Percentiles rank a stretch among this genome's conserved stretches.
These are phyloP conservation scores for Sarcophaga variegata DNA, from an alignment of 2,888 invertebrate genomes.

Conservation along the genomic window DNA sequence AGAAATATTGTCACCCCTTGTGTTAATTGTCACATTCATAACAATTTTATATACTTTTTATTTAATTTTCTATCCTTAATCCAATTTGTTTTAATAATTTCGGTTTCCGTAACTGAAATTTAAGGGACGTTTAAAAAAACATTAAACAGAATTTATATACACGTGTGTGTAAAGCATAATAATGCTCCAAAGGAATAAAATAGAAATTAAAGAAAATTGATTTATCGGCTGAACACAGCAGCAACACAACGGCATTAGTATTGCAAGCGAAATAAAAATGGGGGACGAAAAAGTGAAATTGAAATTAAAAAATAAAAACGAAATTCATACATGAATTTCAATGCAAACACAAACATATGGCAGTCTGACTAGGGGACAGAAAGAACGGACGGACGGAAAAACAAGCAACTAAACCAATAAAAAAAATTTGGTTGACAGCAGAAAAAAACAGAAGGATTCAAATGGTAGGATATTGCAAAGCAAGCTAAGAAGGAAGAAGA, in stretches of 20 bases:
- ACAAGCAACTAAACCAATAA: slow-evolving; percentile 17
- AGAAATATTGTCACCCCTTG: no score
- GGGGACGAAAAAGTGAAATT: neutral
- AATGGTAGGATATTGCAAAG: neutral
- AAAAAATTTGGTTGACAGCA: slow-evolving; percentile 15
- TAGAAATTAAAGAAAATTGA: slow-evolving; percentile 66
- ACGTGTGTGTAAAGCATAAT: slow-evolving; percentile 39
- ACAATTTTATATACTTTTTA: neutral
- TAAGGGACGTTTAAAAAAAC: neutral
- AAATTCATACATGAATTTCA: slow-evolving; percentile 24
- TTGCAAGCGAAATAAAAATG: neutral
- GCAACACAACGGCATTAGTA: slow-evolving; percentile 2
- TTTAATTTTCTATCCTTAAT: neutral
- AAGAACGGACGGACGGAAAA: slow-evolving; percentile 22
- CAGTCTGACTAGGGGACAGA: slow-evolving; percentile 13
- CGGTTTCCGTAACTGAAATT: slow-evolving; percentile 12
- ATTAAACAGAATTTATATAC: slow-evolving; percentile 30
- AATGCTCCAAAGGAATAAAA: slow-evolving; percentile 59
- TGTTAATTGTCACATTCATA: no score
- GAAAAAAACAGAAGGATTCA: neutral
- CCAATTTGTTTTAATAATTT: slow-evolving; percentile 18
- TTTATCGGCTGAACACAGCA: slow-evolving; percentile 50
- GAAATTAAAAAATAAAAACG: slow-evolving; percentile 10
- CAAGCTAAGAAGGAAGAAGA: slow-evolving; percentile 21
- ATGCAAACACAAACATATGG: slow-evolving; percentile 54